Percentiles rank a stretch among this genome's conserved stretches.
These are phyloP conservation scores for Lycophotia porphyrea DNA, from an alignment of 2,888 invertebrate species.

Conservation along the genomic window DNA sequence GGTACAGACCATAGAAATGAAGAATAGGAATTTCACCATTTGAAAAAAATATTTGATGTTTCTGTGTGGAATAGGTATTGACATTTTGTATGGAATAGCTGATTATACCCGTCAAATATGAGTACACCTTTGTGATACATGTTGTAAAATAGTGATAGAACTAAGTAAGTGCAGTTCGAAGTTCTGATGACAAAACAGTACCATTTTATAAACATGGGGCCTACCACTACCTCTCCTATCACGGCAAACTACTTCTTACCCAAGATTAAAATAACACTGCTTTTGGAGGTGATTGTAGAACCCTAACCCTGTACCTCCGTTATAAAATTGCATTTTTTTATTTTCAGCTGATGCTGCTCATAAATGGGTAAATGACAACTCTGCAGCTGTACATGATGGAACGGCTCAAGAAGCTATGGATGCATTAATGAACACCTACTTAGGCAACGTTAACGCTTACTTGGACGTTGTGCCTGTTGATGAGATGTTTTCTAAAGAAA, in stretches of 20 bases:
- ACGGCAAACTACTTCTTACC: neutral
- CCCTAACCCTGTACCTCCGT: neutral
- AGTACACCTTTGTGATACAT: neutral
- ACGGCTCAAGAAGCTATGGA: neutral
- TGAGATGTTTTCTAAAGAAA: slow-evolving; percentile 15
- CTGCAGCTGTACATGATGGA: slow-evolving; percentile 12
- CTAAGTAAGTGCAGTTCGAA: too few relatives aligned
- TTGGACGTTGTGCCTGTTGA: accelerated
- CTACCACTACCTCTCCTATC: too few relatives aligned
- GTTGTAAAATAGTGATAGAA: too few relatives aligned
- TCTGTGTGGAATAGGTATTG: neutral
- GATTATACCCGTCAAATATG: neutral
- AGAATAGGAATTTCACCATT: neutral
- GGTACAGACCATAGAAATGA: neutral
- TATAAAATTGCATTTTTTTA: neutral
- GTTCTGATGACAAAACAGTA: too few relatives aligned
- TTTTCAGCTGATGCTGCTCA: slow-evolving; percentile 39
- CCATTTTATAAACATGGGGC: too few relatives aligned
- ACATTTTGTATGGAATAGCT: neutral
- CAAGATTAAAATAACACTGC: neutral
- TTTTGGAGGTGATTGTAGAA: neutral
- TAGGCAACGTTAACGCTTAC: slow-evolving; percentile 13
- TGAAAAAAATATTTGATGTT: neutral
- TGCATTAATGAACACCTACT: neutral
- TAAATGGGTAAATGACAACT: slow-evolving; percentile 28